Conservation (phyloP, 2,797 vertebrate species). For the Scleropages formosus region DNA sequence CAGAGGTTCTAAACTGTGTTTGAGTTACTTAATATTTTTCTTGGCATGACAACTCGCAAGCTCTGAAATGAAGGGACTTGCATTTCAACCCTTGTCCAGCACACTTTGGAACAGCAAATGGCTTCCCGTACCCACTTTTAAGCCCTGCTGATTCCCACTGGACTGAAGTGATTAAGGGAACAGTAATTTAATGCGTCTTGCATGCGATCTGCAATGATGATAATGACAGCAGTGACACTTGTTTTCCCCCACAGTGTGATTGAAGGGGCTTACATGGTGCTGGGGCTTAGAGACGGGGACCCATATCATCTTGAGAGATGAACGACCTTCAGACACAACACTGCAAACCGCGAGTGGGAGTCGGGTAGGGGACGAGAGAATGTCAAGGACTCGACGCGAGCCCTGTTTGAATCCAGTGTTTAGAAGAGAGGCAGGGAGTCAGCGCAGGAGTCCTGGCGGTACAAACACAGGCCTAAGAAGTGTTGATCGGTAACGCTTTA, state of each 20-base stretch:
- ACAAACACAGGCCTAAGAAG: background rate
- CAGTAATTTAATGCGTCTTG: background rate
- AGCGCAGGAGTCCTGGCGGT: background rate
- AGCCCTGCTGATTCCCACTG: too few species aligned
- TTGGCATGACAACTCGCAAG: too few species aligned
- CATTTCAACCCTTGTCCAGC: too few species aligned
- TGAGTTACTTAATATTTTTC: too few species aligned
- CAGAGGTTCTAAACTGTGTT: too few species aligned
- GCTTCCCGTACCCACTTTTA: too few species aligned
- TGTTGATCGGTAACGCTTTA: too few species aligned
- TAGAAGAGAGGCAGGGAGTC: background rate
- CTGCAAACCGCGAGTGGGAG: background rate
- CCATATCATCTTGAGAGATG: slow-evolving; percentile 10
- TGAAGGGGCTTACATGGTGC: background rate
- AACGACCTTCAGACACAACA: slow-evolving; percentile 8
- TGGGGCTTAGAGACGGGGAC: background rate
- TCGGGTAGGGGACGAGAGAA: background rate
- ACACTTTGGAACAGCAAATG: too few species aligned
- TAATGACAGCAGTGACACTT: background rate
- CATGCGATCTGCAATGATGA: background rate
- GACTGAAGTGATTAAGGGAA: background rate
- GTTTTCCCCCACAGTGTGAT: background rate
- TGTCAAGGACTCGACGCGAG: background rate
- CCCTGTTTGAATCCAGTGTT: background rate
- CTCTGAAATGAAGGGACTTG: too few species aligned